phyloP scores from a whole-genome alignment of 2,113 vertebrate genomes.

The Indicator indicator region DNA sequence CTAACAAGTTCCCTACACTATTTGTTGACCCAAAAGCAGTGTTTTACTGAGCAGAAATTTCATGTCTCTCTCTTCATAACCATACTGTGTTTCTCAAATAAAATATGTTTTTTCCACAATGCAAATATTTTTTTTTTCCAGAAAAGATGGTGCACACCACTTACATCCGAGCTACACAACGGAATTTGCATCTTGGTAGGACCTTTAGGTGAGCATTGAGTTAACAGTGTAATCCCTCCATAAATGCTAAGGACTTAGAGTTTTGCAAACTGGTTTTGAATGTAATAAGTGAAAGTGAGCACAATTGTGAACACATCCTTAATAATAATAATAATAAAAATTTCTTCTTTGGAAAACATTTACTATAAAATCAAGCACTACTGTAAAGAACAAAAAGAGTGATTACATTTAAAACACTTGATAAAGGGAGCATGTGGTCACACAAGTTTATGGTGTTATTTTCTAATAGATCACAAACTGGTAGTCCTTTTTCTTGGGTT shows the following conservation, averaged over 20 bases:
- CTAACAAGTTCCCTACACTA: neutral
- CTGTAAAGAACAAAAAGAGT: neutral
- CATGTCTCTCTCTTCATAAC: neutral
- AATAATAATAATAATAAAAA: too few relatives aligned
- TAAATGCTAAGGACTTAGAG: neutral
- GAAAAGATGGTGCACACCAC: neutral
- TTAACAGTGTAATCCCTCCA: neutral
- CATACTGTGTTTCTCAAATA: neutral
- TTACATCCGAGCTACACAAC: neutral
- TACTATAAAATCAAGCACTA: neutral
- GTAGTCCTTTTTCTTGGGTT: neutral
- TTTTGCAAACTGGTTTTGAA: neutral
- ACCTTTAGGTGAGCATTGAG: neutral
- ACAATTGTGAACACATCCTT: rapidly evolving
- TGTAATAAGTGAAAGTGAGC: neutral
- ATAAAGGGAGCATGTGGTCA: neutral
- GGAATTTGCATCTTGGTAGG: neutral
- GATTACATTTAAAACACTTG: neutral
- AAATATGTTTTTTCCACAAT: neutral
- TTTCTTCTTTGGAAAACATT: neutral
- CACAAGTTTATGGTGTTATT: neutral
- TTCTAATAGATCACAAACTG: neutral
- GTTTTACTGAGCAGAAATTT: neutral
- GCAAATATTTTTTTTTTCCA: neutral
- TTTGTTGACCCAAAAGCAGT: neutral